Conservation (phyloP, 2,797 vertebrate genomes). For the Alosa sapidissima region DNA sequence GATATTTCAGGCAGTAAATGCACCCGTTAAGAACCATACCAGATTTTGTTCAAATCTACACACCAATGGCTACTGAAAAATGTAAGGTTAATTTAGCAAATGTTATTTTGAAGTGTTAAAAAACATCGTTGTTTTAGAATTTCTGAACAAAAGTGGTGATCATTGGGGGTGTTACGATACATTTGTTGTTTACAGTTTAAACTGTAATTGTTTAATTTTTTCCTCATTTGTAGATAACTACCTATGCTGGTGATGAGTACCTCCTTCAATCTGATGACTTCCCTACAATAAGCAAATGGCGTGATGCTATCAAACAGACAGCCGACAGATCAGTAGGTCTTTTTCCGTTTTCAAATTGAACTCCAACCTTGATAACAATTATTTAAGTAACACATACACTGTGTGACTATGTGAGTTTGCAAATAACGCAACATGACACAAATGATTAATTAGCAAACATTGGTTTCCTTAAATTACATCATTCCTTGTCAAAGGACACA, state of each 20-base stretch:
- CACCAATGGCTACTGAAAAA: too few species aligned
- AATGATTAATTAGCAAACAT: background rate
- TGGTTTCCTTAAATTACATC: background rate
- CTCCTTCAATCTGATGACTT: constrained; percentile 86
- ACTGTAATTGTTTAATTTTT: background rate
- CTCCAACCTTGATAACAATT: background rate
- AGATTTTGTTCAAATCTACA: too few species aligned
- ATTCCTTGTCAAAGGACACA: background rate
- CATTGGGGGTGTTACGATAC: too few species aligned
- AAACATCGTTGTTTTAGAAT: too few species aligned
- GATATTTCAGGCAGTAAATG: too few species aligned
- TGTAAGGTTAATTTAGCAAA: too few species aligned
- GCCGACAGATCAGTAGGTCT: constrained; percentile 85
- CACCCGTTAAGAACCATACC: too few species aligned
- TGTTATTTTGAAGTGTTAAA: too few species aligned
- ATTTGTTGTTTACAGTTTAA: background rate
- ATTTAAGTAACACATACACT: background rate
- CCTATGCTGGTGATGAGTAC: constrained; percentile 87
- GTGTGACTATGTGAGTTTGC: background rate
- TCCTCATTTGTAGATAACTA: constrained; percentile 79
- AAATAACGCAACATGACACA: background rate
- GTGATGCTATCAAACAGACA: constrained; percentile 83
- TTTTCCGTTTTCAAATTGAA: background rate
- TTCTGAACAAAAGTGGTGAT: too few species aligned
- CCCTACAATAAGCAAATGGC: constrained; percentile 87